Evolutionary conservation across 2,113 vertebrate species (phyloP).

Genomic region (Chelonoidis abingdonii): DNA sequence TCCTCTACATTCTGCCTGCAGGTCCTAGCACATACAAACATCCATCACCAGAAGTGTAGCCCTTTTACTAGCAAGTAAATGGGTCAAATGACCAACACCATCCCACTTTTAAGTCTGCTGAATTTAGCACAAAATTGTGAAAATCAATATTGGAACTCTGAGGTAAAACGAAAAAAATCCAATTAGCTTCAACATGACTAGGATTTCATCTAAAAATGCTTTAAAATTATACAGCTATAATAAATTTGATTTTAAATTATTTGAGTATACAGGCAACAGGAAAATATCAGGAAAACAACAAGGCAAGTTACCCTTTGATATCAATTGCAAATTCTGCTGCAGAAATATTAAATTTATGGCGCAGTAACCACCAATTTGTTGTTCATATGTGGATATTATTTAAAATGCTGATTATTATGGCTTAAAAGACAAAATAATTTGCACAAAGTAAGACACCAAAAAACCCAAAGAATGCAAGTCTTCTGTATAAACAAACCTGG

Average conservation of each 20-base stretch:
- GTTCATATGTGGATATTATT: not conserved
- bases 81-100: not conserved
- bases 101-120: not conserved
- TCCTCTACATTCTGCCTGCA: not conserved
- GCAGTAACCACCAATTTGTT: not conserved
- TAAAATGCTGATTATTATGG: not conserved
- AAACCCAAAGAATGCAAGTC: not conserved
- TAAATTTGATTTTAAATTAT: not conserved
- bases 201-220: not conserved
- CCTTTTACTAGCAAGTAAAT: not conserved
- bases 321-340: not conserved
- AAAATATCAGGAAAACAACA: not conserved
- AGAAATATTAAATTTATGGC: not conserved
- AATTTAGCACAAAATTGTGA: not conserved
- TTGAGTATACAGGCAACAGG: not conserved
- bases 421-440: not conserved
- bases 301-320: not conserved
- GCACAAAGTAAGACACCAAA: not conserved
- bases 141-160: not conserved
- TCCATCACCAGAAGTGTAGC: not conserved
- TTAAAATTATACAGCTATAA: not conserved
- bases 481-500: accelerated
- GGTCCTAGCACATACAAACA: not conserved
- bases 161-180: not conserved
- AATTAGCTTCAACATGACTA: not conserved